Base-by-base conservation (phyloP, 2,888 invertebrate genomes). In the Toxonevra muliebris region DNA sequence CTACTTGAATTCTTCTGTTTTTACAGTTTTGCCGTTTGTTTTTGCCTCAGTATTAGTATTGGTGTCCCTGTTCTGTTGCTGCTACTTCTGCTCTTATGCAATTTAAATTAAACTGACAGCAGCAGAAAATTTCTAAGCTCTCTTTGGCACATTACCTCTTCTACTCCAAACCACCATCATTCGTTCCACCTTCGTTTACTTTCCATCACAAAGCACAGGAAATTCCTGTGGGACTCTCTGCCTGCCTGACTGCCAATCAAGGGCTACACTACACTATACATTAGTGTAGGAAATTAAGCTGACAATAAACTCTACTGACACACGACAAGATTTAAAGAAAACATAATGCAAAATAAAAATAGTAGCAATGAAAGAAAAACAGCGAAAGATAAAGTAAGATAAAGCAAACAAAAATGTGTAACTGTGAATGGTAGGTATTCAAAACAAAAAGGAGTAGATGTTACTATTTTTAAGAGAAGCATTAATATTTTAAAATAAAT, bases 291-390 rank as follows among this genome's bases (percentile, higher is more conserved):
- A 65, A 71, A 69, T 63, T 69, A 69, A 69, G 67, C 67, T 71
- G 71, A 71, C 71, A 71, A 67, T 71, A 67, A 62, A 65, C 60
- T 60, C 54, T 58, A 66, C 63, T 68, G 70, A 65, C 65, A 68
- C 52, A 30, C 57, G 54, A 61, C 65, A 66, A 65, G 42, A 60
- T 50, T 60, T 60, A 48, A 61, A 43, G 48, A 15, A 50, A 30
- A 30, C 1, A 11, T 13, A 19, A 10, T 30, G 19, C n/a, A n/a
- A 19, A 50, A 48, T 11, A 20, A 61, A 48, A 61, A 30, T 30
- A 30, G 30, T 30, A 50, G 1, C 20, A 61, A 17, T 15, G 48
- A 48, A 15, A 43, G 43, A 11, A 60, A 43, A 10, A 60, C 2
- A 10, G 43, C 2, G 2, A 30, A 30, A 30, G 9, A 17, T 17